A percentile compares a stretch with the other conserved stretches of the same genome.
phyloP scores from a whole-genome alignment of 1,140 invertebrate species.

The Drosophila melanogaster region DNA sequence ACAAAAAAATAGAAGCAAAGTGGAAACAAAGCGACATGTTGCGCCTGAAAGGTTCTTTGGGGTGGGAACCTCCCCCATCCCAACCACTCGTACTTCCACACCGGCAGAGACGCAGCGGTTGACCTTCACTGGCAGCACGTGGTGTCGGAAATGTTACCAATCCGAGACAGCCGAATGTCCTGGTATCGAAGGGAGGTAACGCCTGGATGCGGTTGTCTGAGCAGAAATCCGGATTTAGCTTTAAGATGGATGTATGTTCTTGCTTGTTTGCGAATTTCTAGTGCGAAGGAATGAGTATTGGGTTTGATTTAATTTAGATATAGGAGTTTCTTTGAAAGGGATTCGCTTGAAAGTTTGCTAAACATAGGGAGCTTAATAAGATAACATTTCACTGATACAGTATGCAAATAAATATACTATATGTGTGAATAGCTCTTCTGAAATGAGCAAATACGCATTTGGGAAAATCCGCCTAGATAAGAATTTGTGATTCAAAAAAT shows the following conservation, averaged over 20 bases:
- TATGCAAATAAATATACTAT: background rate
- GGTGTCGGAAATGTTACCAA: constrained; percentile 46
- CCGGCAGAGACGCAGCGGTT: constrained; percentile 18
- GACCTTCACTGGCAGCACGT: constrained; percentile 62
- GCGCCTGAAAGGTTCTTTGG: constrained; percentile 65
- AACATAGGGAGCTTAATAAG: constrained; percentile 31
- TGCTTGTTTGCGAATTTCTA: constrained; percentile 35
- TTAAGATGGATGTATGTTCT: constrained; percentile 22
- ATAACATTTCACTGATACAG: background rate
- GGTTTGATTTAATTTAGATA: constrained; percentile 42
- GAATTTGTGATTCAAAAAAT: background rate
- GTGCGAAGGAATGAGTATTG: constrained; percentile 4
- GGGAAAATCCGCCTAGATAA: constrained; percentile 8
- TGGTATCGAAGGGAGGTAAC: background rate
- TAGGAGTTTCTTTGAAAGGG: constrained; percentile 20
- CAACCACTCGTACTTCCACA: constrained; percentile 17
- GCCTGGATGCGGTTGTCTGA: constrained; percentile 40
- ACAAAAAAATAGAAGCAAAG: constrained; percentile 46
- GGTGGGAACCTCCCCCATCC: too few species aligned
- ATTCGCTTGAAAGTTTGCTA: constrained; percentile 11
- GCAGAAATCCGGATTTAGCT: constrained; percentile 25
- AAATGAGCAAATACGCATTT: constrained; percentile 12
- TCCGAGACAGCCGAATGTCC: constrained; percentile 12
- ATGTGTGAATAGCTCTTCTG: constrained; percentile 1
- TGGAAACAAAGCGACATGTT: constrained; percentile 79